A percentile compares a stretch with the other conserved stretches of the same genome.
Conservation (phyloP, 2,113 vertebrate species). For the Forbesichthys agassizii region DNA sequence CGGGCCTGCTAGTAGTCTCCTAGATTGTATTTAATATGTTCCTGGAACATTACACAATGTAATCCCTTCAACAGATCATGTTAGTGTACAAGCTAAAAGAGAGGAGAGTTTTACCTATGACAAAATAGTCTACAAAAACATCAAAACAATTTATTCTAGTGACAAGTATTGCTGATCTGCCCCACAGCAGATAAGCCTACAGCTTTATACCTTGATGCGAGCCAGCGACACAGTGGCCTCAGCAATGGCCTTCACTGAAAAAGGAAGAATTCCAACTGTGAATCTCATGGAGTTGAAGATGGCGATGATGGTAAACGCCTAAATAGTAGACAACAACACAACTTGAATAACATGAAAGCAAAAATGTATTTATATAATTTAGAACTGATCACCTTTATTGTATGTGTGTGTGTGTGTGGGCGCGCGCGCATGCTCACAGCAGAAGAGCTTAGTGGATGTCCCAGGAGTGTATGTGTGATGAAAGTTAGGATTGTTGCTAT, state of each 20-base stretch:
- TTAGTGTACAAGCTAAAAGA: neutral
- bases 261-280: slow-evolving; percentile 56
- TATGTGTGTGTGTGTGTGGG: neutral
- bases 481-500: slow-evolving; percentile 78
- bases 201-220: slow-evolving; percentile 43
- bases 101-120: neutral
- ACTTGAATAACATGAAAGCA: neutral
- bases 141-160: neutral
- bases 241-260: slow-evolving; percentile 33
- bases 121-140: neutral
- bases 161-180: neutral
- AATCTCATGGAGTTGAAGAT: slow-evolving; percentile 83
- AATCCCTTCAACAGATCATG: neutral
- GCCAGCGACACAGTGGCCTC: slow-evolving; percentile 31
- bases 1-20: too few species aligned
- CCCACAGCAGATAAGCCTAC: neutral
- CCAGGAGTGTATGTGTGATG: slow-evolving; percentile 73
- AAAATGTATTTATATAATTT: neutral
- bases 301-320: slow-evolving; percentile 84
- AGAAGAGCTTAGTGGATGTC: slow-evolving; percentile 60
- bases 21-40: neutral
- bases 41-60: neutral
- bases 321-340: neutral
- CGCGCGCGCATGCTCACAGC: slow-evolving; percentile 69
- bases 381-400: neutral